Evolutionary conservation across 2,797 vertebrate species (phyloP).

Genomic region (Etheostoma nigrum): DNA sequence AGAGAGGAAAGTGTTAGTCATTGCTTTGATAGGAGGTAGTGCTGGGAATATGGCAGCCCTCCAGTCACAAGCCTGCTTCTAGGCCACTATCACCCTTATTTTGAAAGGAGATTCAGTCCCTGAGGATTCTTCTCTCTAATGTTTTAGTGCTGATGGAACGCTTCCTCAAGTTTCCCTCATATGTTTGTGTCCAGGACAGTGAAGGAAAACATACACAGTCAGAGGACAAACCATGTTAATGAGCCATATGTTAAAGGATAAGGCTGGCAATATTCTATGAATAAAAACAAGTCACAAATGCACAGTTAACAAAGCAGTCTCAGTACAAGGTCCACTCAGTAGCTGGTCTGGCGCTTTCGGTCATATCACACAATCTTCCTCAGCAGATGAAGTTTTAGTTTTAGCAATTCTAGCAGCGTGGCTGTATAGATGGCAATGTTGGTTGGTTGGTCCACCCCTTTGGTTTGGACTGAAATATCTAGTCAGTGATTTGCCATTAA

Average conservation of each 20-base stretch:
- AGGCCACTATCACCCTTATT: constrained; percentile 64
- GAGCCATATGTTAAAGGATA: constrained; percentile 1
- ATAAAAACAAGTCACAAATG: constrained; percentile 12
- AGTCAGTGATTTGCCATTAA: neutral
- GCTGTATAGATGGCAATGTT: neutral
- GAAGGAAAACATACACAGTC: constrained; percentile 57
- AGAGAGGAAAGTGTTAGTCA: constrained; percentile 59
- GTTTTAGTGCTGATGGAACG: constrained; percentile 61
- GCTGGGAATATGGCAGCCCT: constrained; percentile 51
- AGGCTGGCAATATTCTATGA: neutral
- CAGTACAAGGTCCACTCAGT: neutral
- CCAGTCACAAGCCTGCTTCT: constrained; percentile 43
- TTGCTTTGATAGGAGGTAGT: constrained; percentile 40
- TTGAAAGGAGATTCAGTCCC: constrained; percentile 60
- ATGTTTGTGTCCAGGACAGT: constrained; percentile 40
- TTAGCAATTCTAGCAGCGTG: neutral
- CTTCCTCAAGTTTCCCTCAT: constrained; percentile 52
- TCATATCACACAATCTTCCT: constrained; percentile 1
- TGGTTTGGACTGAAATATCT: neutral
- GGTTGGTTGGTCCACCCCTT: neutral
- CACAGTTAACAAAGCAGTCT: neutral
- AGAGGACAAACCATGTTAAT: constrained; percentile 31
- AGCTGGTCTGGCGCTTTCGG: constrained; percentile 21
- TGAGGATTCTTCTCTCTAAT: constrained; percentile 42
- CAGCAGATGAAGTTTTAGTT: constrained; percentile 23